Evolutionary conservation across 2,888 invertebrate genomes (phyloP), one percentile per base, ranked within the genome.

Genomic region (Crossocerus cetratus): DNA sequence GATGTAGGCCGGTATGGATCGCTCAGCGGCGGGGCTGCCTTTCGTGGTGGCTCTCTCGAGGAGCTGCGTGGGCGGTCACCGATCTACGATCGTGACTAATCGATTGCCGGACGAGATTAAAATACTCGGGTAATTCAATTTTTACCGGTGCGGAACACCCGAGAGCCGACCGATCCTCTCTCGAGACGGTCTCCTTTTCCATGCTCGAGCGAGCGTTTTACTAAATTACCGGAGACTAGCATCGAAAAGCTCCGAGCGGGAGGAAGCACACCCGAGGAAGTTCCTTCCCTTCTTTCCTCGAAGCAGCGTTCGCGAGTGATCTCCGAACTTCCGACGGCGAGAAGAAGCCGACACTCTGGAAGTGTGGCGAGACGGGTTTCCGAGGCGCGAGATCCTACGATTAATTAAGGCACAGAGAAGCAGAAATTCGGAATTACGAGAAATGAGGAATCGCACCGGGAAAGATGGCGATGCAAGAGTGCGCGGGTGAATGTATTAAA

Each of bases 1-100:
- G 55, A 77, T 55, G 32, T 57, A 49, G 23, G 60, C 54, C 58
- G 42, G 53, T 54, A 62, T 45, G 70, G 60, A 53, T 32, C 32
- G 32, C 32, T n/a, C 20, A 11, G 63, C 44, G 65, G 11, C 5
- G 32, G 32, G 11, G 32, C 8, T 32, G 8, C 32, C 32, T 32
- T 32, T 32, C 32, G 32, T 32, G 32, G 1, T 32, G 1, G 8
- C 32, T 32, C 32, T 32, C 49, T 16, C 3, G 65, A 70, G 65
- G 75, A 73, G 70, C 81, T 71, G 77, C 76, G 80, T 84, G 80
- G 85, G 83, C 81, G 82, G 79, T 81, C 80, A 74, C 71, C 74
- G 79, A 83, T 78, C 78, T 81, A 78, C 71, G 67, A 79, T 84
- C 83, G 83, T 84, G 85, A 86, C 86, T 74, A 86, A 86, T 85